Base-by-base conservation (phyloP, 2,888 invertebrate species). In the Pristionchus fissidentatus region DNA sequence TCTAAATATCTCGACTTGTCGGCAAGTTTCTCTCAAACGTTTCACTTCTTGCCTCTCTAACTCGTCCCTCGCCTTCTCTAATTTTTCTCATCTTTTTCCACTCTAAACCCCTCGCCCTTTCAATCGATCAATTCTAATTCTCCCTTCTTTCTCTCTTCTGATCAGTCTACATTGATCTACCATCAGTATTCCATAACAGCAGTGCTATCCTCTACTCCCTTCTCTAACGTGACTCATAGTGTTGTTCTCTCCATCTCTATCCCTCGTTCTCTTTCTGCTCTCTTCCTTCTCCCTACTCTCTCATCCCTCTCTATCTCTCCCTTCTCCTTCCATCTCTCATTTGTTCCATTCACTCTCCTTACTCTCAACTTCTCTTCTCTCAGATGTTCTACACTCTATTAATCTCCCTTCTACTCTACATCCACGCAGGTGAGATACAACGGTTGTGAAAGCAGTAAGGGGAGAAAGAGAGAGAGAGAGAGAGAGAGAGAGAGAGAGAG, bases 231-330 rank as follows among this genome's bases (percentile, higher is more conserved):
- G 70, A 84, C 46, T 62, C 79, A 79, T 84, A 38, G 35, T 57
- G 62, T 66, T 73, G 60, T 73, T 19, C 35, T 15, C 62, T 79
- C 26, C 29, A 26, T 70, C 70, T 70, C 41, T 70, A n/a, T 70
- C 70, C 26, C 70, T 70, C 41, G 8, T 26, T 0, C 38, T 73
- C 73, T 73, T 35, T 73, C 35, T 66, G n/a, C 73, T 32, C 66
- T 70, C 57, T 70, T 46, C 38, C 49, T 38, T 22, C 70, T 70
- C 41, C 32, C 60, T 60, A 7, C 52, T 26, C 32, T 70, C 41
- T 70, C 57, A 35, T 83, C 84, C 81, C 84, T 84, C 84, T 83
- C 86, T 84, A 84, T 84, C 85, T 83, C 79, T 52, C n/a, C n/a
- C 84, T 55, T 41, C 75, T 84, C 55, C 79, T 60, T 78, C 70